Percentiles rank a stretch among this genome's conserved stretches.
Evolutionary conservation across 2,113 vertebrate species (phyloP).

Genomic region (Lamprologus tigripictilis): DNA sequence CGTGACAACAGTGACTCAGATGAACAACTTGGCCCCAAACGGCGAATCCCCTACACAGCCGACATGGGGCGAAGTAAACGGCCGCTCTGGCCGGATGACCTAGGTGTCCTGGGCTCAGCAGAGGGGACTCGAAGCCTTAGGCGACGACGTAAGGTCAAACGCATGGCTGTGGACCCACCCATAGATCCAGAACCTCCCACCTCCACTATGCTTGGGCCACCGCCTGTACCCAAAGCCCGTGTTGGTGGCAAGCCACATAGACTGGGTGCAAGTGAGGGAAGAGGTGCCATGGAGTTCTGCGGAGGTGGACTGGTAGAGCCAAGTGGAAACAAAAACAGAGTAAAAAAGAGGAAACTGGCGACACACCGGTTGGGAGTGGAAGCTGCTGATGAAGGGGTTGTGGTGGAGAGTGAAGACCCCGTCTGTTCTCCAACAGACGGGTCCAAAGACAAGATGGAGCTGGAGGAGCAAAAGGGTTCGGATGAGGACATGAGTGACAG

Average conservation of each 20-base stretch:
- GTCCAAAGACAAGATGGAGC: slow-evolving; percentile 92
- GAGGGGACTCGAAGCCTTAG: slow-evolving; percentile 83
- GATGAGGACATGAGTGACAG: slow-evolving; percentile 99
- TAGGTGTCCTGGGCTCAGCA: slow-evolving; percentile 73
- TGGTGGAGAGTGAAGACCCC: slow-evolving; percentile 73
- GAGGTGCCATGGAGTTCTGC: slow-evolving; percentile 47
- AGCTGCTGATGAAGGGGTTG: slow-evolving; percentile 71
- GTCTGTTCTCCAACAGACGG: slow-evolving; percentile 55
- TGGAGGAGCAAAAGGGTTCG: slow-evolving; percentile 90
- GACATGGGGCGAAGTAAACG: slow-evolving; percentile 72
- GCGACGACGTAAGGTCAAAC: slow-evolving; percentile 89
- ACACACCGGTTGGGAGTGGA: slow-evolving; percentile 75
- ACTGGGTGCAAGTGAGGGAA: slow-evolving; percentile 66
- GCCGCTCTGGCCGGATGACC: slow-evolving; percentile 70
- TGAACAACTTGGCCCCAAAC: slow-evolving; percentile 84
- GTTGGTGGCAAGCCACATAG: slow-evolving; percentile 61
- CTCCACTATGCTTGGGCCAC: slow-evolving; percentile 68
- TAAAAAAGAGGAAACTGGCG: slow-evolving; percentile 88
- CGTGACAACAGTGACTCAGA: slow-evolving; percentile 92
- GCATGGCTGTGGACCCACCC: slow-evolving; percentile 91
- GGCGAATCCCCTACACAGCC: slow-evolving; percentile 71
- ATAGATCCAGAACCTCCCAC: slow-evolving; percentile 64
- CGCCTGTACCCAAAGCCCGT: slow-evolving; percentile 72
- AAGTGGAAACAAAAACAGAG: slow-evolving; percentile 76
- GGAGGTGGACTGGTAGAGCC: slow-evolving; percentile 13